Conservation (phyloP, 1,140 invertebrate genomes). For the Drosophila neocordata region DNA sequence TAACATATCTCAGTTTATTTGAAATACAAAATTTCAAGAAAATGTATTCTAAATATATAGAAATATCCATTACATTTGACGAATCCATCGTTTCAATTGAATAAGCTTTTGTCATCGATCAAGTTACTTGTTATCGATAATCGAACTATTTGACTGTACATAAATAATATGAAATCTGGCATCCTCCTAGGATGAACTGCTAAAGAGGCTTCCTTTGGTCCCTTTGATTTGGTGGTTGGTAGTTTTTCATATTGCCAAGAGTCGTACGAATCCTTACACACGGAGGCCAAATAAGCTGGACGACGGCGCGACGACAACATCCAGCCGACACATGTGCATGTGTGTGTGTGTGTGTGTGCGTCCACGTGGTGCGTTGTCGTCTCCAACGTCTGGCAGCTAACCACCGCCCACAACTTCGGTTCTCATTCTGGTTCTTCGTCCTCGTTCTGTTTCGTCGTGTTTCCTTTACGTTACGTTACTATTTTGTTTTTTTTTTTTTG, state of each 20-base stretch:
- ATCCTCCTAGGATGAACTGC: constrained; percentile 9
- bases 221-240: constrained; percentile 25
- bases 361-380: constrained; percentile 56
- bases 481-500: constrained; percentile 70
- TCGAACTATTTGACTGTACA: background rate
- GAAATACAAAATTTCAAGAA: too few relatives aligned
- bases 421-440: background rate
- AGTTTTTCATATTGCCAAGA: constrained; percentile 33
- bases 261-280: constrained; percentile 18
- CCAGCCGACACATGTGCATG: constrained; percentile 21
- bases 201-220: constrained; percentile 8
- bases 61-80: too few relatives aligned
- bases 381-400: constrained; percentile 62
- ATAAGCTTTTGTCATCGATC: too few relatives aligned
- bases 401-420: constrained; percentile 48
- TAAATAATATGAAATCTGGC: background rate
- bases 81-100: too few relatives aligned
- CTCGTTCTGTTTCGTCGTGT: constrained; percentile 21
- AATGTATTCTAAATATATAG: too few relatives aligned
- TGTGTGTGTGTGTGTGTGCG: constrained; percentile 17
- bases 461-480: constrained; percentile 23
- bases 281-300: constrained; percentile 25
- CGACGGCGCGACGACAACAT: constrained; percentile 6
- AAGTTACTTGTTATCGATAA: background rate
- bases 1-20: too few relatives aligned